phyloP scores from a whole-genome alignment of 2,797 vertebrate species.

The Oreortyx pictus region DNA sequence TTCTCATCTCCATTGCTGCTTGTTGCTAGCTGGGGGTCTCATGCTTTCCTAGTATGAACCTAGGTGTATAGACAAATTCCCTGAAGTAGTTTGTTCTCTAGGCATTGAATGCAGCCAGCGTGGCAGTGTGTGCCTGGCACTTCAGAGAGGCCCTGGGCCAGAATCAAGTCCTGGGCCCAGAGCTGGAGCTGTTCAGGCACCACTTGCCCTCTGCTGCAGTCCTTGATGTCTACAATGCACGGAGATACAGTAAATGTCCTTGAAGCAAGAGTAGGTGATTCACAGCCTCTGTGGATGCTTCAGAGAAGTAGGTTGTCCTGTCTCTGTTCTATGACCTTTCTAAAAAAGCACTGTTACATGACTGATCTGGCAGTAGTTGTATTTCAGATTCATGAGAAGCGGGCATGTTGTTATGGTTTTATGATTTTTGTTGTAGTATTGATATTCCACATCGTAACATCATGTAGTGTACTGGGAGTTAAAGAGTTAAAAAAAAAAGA shows the following conservation, averaged over 20 bases:
- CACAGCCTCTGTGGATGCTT: not conserved
- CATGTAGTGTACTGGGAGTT: too few species aligned
- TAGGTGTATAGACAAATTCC: not conserved
- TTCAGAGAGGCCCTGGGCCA: not conserved
- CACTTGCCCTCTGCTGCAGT: not conserved
- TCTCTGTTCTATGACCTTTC: not conserved
- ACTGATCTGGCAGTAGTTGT: not conserved
- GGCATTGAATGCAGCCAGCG: not conserved
- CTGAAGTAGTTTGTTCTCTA: not conserved
- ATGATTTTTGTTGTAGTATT: too few species aligned
- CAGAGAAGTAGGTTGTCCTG: not conserved
- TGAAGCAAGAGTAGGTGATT: not conserved
- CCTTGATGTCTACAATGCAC: not conserved
- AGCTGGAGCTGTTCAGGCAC: too few species aligned
- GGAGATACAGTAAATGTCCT: not conserved
- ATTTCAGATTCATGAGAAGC: not conserved
- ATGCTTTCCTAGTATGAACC: not conserved
- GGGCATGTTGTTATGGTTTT: not conserved
- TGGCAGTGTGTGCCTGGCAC: not conserved
- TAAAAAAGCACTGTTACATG: not conserved
- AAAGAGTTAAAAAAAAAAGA: too few species aligned
- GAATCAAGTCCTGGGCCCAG: too few species aligned
- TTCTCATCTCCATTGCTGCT: not conserved
- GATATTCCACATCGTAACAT: too few species aligned
- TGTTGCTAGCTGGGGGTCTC: not conserved